Conservation (phyloP, 1,140 invertebrate species). For the Bombus superbus region DNA sequence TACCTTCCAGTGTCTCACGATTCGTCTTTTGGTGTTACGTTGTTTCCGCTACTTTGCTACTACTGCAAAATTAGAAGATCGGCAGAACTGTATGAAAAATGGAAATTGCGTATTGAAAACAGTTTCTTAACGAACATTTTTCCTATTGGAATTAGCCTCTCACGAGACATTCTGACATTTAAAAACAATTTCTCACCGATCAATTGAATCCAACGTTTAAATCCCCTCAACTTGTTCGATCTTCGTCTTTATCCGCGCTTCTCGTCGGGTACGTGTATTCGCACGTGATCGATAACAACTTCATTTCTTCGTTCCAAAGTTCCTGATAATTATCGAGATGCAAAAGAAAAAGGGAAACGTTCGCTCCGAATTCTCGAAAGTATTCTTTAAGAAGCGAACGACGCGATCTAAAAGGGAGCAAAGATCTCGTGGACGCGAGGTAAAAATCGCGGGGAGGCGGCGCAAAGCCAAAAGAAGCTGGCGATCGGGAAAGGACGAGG, state of each 20-base stretch:
- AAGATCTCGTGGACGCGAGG: background rate
- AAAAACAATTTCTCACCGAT: background rate
- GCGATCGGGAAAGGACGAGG: constrained; percentile 21
- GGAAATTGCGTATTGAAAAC: too few relatives aligned
- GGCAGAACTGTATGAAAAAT: too few relatives aligned
- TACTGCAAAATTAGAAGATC: too few relatives aligned
- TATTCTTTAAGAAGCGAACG: background rate
- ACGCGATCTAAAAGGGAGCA: background rate
- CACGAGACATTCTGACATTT: too few relatives aligned
- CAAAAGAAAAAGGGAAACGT: background rate
- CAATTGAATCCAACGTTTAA: background rate
- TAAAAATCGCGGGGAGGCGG: constrained; percentile 22
- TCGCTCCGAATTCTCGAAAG: background rate
- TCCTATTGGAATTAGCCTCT: too few relatives aligned
- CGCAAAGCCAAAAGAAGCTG: constrained; percentile 17
- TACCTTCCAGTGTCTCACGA: background rate
- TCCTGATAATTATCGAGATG: background rate
- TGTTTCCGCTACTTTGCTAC: background rate
- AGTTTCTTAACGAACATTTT: too few relatives aligned
- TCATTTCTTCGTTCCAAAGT: background rate
- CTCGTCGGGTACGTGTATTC: too few relatives aligned
- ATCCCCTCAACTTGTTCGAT: background rate
- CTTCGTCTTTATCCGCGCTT: background rate
- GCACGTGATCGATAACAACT: background rate
- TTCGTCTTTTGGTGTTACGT: background rate